Conservation (phyloP, 2,797 vertebrate genomes). For the Xyrichtys novacula region DNA sequence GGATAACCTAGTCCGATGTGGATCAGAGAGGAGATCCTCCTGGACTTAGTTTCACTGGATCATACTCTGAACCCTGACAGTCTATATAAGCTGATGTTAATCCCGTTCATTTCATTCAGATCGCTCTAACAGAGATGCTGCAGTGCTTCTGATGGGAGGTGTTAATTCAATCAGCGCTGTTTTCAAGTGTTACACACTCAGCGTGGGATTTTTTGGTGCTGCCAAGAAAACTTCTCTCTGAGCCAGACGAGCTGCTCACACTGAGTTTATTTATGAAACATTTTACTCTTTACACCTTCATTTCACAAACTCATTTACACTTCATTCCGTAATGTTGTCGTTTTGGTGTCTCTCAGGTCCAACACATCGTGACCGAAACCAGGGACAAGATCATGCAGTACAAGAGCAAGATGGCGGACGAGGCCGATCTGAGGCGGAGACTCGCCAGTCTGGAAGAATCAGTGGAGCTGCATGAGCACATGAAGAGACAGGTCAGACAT, state of each 20-base stretch:
- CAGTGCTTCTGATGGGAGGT: not conserved
- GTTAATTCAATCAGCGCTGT: constrained; percentile 31
- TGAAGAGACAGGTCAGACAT: constrained; percentile 88
- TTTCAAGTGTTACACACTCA: constrained; percentile 24
- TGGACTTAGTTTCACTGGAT: too few species aligned
- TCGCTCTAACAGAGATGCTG: constrained; percentile 4
- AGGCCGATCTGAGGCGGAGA: constrained; percentile 92
- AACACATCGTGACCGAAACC: constrained; percentile 96
- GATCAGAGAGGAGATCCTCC: too few species aligned
- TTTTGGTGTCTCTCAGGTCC: constrained; percentile 78
- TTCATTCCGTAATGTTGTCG: too few species aligned
- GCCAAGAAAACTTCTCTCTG: too few species aligned
- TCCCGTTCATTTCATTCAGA: too few species aligned
- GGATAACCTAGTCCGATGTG: too few species aligned
- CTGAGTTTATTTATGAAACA: too few species aligned
- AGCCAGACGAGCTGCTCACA: too few species aligned
- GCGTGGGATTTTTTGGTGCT: too few species aligned
- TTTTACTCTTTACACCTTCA: too few species aligned
- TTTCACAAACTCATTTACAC: too few species aligned
- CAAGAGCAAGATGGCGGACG: constrained; percentile 94
- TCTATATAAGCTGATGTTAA: too few species aligned
- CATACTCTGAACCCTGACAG: not conserved
- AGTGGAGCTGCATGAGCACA: constrained; percentile 94
- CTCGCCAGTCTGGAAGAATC: constrained; percentile 96
- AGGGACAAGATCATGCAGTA: constrained; percentile 96